phyloP scores from a whole-genome alignment of 2,888 invertebrate genomes.

The Phyllotreta striolata region DNA sequence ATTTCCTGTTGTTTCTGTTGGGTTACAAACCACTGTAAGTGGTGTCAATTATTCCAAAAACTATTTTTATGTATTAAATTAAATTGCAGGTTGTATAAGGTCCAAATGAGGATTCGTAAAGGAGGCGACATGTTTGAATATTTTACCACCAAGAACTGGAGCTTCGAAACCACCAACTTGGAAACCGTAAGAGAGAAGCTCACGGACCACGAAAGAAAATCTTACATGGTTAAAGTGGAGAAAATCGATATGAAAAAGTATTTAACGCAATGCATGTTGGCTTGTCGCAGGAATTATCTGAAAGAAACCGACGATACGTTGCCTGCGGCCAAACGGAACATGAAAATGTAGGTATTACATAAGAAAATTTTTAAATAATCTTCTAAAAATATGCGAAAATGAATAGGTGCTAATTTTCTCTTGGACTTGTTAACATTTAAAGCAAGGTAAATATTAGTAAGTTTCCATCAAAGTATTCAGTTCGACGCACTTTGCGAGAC shows the following conservation, averaged over 20 bases:
- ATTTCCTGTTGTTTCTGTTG: conserved; percentile 76
- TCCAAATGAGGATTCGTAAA: conserved; percentile 71
- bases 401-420: not conserved
- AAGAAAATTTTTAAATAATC: not conserved
- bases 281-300: conserved; percentile 80
- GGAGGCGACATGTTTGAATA: conserved; percentile 90
- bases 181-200: conserved; percentile 50
- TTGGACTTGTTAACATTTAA: conserved; percentile 9
- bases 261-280: conserved; percentile 80
- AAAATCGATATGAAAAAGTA: conserved; percentile 80
- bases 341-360: conserved; percentile 72
- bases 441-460: no score
- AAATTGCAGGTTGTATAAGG: conserved; percentile 32
- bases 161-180: conserved; percentile 77
- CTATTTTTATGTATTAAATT: conserved; percentile 8
- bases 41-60: not conserved
- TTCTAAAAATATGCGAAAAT: no score
- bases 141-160: conserved; percentile 91
- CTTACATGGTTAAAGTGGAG: conserved; percentile 71
- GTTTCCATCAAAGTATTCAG: no score
- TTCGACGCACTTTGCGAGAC: no score
- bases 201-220: conserved; percentile 64
- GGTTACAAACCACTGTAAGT: conserved; percentile 89
- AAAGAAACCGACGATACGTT: conserved; percentile 83
- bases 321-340: conserved; percentile 79